Evolutionary conservation across 2,888 invertebrate species (phyloP).

Genomic region (Metallyticus violacea): DNA sequence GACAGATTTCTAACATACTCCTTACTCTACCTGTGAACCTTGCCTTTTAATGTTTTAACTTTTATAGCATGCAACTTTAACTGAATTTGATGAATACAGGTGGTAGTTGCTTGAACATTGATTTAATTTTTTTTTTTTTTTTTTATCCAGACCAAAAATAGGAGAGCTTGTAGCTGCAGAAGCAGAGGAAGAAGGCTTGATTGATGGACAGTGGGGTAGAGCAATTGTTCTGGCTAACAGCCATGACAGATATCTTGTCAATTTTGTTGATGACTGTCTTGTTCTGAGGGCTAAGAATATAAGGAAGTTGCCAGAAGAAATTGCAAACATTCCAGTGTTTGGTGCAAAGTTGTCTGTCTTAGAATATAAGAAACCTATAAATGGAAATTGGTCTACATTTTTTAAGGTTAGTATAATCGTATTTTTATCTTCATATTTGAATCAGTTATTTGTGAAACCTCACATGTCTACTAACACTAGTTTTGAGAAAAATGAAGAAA

Average conservation of each 20-base stretch:
- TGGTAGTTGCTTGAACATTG: too few species aligned
- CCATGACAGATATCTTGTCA: neutral
- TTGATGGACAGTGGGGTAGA: neutral
- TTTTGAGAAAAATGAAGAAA: too few species aligned
- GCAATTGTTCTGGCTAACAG: neutral
- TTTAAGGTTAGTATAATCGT: neutral
- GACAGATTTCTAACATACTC: too few species aligned
- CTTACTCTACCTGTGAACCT: too few species aligned
- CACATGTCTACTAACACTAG: too few species aligned
- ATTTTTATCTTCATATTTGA: too few species aligned
- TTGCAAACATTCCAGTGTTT: neutral
- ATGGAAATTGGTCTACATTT: neutral
- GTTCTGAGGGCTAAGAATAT: neutral
- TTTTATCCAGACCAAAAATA: neutral
- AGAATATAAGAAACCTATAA: neutral
- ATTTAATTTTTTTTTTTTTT: too few species aligned
- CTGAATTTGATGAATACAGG: too few species aligned
- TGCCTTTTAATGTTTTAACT: too few species aligned
- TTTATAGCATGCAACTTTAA: too few species aligned
- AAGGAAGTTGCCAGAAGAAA: neutral
- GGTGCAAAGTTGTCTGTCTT: neutral
- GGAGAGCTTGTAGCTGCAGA: neutral
- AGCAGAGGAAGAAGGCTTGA: neutral
- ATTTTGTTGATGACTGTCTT: neutral
- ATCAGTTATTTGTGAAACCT: too few species aligned